Conservation (phyloP, 2,113 vertebrate species). For the Rutilus rutilus region DNA sequence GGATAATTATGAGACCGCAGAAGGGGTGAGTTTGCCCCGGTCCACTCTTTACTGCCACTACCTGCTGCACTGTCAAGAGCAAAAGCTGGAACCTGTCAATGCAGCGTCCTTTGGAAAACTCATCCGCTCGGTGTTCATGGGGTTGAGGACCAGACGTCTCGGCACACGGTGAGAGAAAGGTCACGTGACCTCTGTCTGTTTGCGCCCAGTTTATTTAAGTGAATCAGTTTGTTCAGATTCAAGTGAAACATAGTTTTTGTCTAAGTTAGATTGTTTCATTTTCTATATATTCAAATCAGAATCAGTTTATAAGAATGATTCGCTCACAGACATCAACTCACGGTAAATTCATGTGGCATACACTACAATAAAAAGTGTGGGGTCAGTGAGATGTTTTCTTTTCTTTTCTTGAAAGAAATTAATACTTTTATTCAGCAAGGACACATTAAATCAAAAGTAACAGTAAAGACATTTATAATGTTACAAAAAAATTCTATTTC, state of each 20-base stretch:
- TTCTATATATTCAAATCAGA: background rate
- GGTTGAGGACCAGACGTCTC: conserved; percentile 87
- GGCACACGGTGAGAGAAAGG: conserved; percentile 83
- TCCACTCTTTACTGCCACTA: conserved; percentile 97
- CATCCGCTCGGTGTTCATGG: conserved; percentile 94
- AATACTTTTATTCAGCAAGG: background rate
- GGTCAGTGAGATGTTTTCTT: too few relatives aligned
- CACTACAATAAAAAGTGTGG: background rate
- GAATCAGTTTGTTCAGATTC: background rate
- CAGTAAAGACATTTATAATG: background rate
- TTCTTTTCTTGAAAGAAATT: background rate
- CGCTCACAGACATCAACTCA: background rate
- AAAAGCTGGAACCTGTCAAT: conserved; percentile 93
- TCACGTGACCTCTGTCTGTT: background rate
- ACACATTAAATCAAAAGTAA: background rate
- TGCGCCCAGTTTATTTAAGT: background rate
- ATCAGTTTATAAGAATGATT: background rate
- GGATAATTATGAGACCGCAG: conserved; percentile 95
- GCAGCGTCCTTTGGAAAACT: conserved; percentile 93
- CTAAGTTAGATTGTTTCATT: background rate
- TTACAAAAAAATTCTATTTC: background rate
- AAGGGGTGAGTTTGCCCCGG: conserved; percentile 91
- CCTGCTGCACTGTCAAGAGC: conserved; percentile 93
- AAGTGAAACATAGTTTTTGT: background rate
- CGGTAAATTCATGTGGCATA: background rate